Base-by-base conservation (phyloP, 2,888 invertebrate genomes). In the Apotomis turbidana region DNA sequence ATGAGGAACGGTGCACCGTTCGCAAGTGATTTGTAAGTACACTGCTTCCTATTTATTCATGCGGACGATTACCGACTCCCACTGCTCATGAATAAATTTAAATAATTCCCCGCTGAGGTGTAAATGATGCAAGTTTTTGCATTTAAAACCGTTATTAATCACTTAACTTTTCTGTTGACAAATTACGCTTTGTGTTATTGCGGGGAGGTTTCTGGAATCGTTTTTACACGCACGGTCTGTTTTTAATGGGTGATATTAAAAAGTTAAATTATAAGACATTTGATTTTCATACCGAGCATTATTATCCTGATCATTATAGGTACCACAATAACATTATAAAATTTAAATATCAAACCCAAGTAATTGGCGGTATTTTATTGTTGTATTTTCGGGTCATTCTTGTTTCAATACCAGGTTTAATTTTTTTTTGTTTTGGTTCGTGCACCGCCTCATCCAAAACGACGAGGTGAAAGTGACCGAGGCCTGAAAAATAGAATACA, bases 91-190 rank as follows among this genome's bases (percentile, higher is more conserved):
- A 90, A 91, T 91, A 91, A 86, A 91, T 91, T 90, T 90, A 83
- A 90, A 91, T 91, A 91, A 91, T 90, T 86, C 83, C 84, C 81
- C 83, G 86, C 84, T 83, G 85, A 90, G 88, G 90, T 90, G 90
- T 89, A 89, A 91, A 90, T 88, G 90, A 90, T 90, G 90, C 90
- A 90, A 90, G 89, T 90, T 91, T 90, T 89, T 90, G 88, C 90
- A 90, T 90, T 90, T 86, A 86, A 89, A 89, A 89, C 86, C 81
- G 85, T 87, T 90, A 88, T 89, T 90, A 90, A 90, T 90, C 84
- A 83, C 84, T 88, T 86, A 82, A 84, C 78, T 84, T 86, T 85
- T 78, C 78, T 80, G 82, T 80, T 84, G 82, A 85, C 83, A 86
- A 87, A 87, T 85, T 83, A 82, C 78, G 74, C 68, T 64, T 78